phyloP scores from a whole-genome alignment of 2,797 vertebrate genomes.

The Sebastes kiyomatsui region DNA sequence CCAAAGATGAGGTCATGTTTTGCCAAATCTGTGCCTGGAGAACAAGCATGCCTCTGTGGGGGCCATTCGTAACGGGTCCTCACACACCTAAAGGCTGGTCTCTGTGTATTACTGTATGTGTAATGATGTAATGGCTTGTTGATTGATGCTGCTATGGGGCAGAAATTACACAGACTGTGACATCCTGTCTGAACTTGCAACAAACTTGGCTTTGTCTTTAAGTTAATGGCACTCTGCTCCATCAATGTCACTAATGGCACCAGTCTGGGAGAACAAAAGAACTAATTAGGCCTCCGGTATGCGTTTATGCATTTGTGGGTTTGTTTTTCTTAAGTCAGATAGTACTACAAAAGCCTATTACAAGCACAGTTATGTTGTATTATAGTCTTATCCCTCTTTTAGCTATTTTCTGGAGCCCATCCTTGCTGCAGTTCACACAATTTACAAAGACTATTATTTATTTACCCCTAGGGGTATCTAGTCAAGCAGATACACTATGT shows the following conservation, averaged over 20 bases:
- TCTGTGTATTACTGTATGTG: constrained; percentile 11
- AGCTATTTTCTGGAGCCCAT: background rate
- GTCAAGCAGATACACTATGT: background rate
- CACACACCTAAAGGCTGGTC: constrained; percentile 8
- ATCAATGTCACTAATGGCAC: constrained; percentile 14
- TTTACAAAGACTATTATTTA: background rate
- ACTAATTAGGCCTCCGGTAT: background rate
- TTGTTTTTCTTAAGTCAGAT: background rate
- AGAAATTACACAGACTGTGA: constrained; percentile 58
- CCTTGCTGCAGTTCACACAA: background rate
- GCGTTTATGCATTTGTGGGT: background rate
- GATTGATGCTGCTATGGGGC: constrained; percentile 56
- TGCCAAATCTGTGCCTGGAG: constrained; percentile 63
- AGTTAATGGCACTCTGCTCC: background rate
- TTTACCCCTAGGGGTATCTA: background rate
- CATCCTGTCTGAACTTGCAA: constrained; percentile 67
- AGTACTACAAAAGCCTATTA: background rate
- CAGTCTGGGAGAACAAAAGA: constrained; percentile 21
- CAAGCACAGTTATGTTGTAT: background rate
- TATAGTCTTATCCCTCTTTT: background rate
- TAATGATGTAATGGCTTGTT: constrained; percentile 58
- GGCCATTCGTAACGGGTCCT: constrained; percentile 21
- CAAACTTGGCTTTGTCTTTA: constrained; percentile 67
- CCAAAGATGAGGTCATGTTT: constrained; percentile 79
- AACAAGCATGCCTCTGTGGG: constrained; percentile 66